Base-by-base conservation (phyloP, 2,797 vertebrate species). In the Enteromius thamalakanensis region DNA sequence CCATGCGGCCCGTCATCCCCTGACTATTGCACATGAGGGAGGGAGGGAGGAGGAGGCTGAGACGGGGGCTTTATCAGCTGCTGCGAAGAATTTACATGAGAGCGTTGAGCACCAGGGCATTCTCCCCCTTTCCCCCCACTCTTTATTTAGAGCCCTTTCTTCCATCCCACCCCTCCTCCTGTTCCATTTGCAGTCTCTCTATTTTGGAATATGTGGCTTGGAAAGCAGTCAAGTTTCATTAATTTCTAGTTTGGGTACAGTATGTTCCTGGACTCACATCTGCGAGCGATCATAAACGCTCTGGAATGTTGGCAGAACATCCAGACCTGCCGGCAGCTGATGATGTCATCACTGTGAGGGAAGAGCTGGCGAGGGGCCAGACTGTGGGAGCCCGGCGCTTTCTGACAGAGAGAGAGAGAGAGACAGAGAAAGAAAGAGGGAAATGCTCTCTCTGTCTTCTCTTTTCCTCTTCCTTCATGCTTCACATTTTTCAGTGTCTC, bases 281-380 rank as follows among this genome's bases (percentile, higher is more conserved):
- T 99, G 98, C 96, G 97, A 97, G 96, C 95, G 95, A 98, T 98
- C 97, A 98, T 97, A 98, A 98, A 98, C 96, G 96, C 96, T 95
- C 96, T 96, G 96, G 97, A 98, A 98, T 97, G 96, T 97, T 99
- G 98, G 97, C 97, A 98, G 97, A 97, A 99, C 98, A 98, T 97
- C 96, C 96, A 98, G 97, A 96, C 97, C 98, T 97, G 96, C 97
- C 96, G 96, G 97, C 96, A 96, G 96, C 95, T 96, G 93, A 97
- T 99, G 97, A 98, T 95, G 95, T 95, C 97, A 98, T 98, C 96
- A 96, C 95, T 97, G 96, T 96, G 95, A 96, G 96, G 97, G 96
- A 94, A 95, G 96, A 91, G 90, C 87, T 91, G 94, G 93, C 92
- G 76, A 72, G 0, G 2, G 80, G 90, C 93, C 92, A 93, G 89